These are phyloP conservation scores for Poecilia wingei DNA, from an alignment of 2,797 vertebrate species.

Conservation along the genomic window DNA sequence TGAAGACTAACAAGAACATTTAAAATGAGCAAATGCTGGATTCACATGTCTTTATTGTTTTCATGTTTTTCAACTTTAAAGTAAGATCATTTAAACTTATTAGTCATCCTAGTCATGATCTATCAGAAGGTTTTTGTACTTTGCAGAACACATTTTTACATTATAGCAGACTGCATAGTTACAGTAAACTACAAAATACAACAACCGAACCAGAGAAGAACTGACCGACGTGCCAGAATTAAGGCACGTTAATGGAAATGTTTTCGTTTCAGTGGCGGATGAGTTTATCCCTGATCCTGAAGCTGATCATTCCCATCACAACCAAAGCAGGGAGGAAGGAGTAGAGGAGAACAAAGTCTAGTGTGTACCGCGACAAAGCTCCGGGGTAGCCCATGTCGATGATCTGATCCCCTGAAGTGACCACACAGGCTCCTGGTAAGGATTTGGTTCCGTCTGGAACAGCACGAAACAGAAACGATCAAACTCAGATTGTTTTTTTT, in stretches of 20 bases:
- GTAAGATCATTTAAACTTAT: neutral
- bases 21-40: neutral
- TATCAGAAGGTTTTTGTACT: neutral
- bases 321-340: conserved; percentile 88
- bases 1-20: neutral
- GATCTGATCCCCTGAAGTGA: conserved; percentile 74
- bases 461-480: neutral
- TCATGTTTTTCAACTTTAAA: neutral
- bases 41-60: neutral
- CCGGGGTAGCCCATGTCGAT: conserved; percentile 86
- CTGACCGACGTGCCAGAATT: neutral
- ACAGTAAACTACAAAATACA: neutral
- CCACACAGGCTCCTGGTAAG: conserved; percentile 67
- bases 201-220: neutral
- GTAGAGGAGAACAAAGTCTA: conserved; percentile 89
- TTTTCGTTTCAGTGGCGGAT: conserved; percentile 73
- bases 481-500: neutral
- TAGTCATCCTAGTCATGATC: neutral
- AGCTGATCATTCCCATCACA: conserved; percentile 86
- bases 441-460: conserved; percentile 55
- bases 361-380: conserved; percentile 83
- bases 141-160: neutral
- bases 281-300: conserved; percentile 89
- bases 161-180: neutral
- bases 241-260: no score